Base-by-base conservation (phyloP, 2,888 invertebrate genomes). In the Mactromeris polynyma region DNA sequence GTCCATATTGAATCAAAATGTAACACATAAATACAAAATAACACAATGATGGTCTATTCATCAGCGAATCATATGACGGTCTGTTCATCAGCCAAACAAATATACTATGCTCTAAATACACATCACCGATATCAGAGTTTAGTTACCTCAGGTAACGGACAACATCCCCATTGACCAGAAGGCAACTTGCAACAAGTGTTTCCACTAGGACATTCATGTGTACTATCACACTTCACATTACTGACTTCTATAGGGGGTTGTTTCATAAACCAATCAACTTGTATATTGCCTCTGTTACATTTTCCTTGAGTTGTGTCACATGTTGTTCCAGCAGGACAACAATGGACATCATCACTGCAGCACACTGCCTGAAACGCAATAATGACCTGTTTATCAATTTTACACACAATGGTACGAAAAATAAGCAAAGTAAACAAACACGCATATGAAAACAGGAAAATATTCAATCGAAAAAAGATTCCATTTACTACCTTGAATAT, bases 341-440 rank as follows among this genome's bases (percentile, higher is more conserved):
- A 96, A 80, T 96, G 95, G 9, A 89, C 78, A 19, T 90, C 80
- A 86, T 96, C 95, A 19, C 83, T 80, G 89, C 96, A 96, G 78
- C 96, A 96, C 3, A 94, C 93, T 73, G 94, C 94, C 92, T 94
- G 89, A 79, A 83, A 83, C n/a, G 58, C n/a, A n/a, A 19, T n/a
- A 2, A 58, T 42, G 0, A 58, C 1, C 6, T 21, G 1, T 2
- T 21, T 58, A 1, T n/a, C 6, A n/a, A 58, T 14, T 58, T n/a
- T 2, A 58, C 51, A 19, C 9, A 3, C 42, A 42, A 42, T 42
- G 7, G 14, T 42, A 14, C 6, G 7, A 42, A 42, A 9, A 42
- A 6, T 9, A n/a, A n/a, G n/a, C n/a, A n/a, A n/a, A n/a, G n/a
- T n/a, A n/a, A n/a, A n/a, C n/a, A n/a, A n/a, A n/a, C n/a, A n/a